Evolutionary conservation across 2,888 invertebrate genomes (phyloP).

Genomic region (Opisthograptis luteolata): DNA sequence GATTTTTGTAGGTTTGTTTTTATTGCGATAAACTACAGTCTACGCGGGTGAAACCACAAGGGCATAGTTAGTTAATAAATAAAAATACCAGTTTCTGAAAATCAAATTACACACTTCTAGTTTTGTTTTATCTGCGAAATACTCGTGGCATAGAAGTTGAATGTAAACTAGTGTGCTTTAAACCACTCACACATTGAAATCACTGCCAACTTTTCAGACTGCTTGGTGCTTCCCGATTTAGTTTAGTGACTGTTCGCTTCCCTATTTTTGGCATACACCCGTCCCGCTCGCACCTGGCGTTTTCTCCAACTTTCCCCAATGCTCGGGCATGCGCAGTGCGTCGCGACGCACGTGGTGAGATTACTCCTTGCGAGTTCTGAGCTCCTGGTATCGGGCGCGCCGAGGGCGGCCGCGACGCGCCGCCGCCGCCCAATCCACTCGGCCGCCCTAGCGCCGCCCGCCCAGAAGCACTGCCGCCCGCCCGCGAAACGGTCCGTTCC

Average conservation of each 20-base stretch:
- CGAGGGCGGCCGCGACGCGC: constrained; percentile 80
- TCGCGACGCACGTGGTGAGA: constrained; percentile 69
- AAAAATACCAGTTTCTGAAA: no score
- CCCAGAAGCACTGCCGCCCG: constrained; percentile 76
- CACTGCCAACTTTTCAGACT: constrained; percentile 71
- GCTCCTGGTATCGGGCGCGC: constrained; percentile 81
- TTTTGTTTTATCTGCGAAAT: no score
- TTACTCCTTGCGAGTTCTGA: constrained; percentile 60
- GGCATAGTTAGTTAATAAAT: no score
- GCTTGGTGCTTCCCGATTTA: constrained; percentile 80
- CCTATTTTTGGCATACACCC: constrained; percentile 60
- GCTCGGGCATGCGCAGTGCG: constrained; percentile 72
- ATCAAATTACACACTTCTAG: no score
- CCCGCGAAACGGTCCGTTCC: constrained; percentile 73
- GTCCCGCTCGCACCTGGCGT: constrained; percentile 63
- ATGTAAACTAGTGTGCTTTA: constrained; percentile 43
- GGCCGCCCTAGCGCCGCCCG: constrained; percentile 68
- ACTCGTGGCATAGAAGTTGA: no score
- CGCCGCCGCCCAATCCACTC: constrained; percentile 72
- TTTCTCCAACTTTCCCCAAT: constrained; percentile 70
- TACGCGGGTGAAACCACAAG: no score
- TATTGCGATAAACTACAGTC: no score
- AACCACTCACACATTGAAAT: constrained; percentile 39
- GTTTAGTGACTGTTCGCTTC: constrained; percentile 59
- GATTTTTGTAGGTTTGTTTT: no score